A percentile compares a stretch with the other conserved stretches of the same genome.
Evolutionary conservation across 2,888 invertebrate genomes (phyloP).

Genomic region (Parascotia fuliginaria): DNA sequence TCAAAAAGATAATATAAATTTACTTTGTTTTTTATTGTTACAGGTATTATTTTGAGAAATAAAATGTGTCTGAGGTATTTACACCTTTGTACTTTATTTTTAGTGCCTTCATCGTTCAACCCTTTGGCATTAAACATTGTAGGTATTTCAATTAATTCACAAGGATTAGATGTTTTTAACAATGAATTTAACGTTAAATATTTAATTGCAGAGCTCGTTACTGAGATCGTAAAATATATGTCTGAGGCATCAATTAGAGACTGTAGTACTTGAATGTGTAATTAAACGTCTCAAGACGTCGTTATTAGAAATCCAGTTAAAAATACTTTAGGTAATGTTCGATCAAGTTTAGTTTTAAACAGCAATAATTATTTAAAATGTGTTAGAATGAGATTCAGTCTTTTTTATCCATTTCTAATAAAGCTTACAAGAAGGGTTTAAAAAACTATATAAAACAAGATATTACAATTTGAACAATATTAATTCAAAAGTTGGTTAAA

Average conservation of each 20-base stretch:
- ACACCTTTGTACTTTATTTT: background rate
- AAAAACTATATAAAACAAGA: too few relatives aligned
- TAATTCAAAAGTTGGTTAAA: too few relatives aligned
- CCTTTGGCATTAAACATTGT: slow-evolving; percentile 39
- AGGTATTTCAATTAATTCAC: slow-evolving; percentile 51
- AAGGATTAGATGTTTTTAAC: slow-evolving; percentile 48
- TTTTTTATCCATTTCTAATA: too few relatives aligned
- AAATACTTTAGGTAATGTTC: slow-evolving; percentile 35
- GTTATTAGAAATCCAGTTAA: slow-evolving; percentile 56
- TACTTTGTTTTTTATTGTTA: too few relatives aligned
- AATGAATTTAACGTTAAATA: slow-evolving; percentile 55
- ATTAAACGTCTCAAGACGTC: slow-evolving; percentile 55
- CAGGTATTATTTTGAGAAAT: too few relatives aligned
- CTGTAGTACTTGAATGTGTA: slow-evolving; percentile 63
- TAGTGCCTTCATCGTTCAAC: slow-evolving; percentile 31
- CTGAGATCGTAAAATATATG: slow-evolving; percentile 60
- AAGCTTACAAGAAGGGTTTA: too few relatives aligned
- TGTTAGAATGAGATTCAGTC: too few relatives aligned
- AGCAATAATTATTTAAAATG: background rate
- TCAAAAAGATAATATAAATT: too few relatives aligned
- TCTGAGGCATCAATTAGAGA: slow-evolving; percentile 66
- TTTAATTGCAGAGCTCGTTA: slow-evolving; percentile 63
- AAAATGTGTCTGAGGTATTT: background rate
- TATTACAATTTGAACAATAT: too few relatives aligned
- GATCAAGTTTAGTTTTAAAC: slow-evolving; percentile 7